These are phyloP conservation scores for Trinorchestia longiramus DNA, from an alignment of 1,140 invertebrate species.

Conservation along the genomic window DNA sequence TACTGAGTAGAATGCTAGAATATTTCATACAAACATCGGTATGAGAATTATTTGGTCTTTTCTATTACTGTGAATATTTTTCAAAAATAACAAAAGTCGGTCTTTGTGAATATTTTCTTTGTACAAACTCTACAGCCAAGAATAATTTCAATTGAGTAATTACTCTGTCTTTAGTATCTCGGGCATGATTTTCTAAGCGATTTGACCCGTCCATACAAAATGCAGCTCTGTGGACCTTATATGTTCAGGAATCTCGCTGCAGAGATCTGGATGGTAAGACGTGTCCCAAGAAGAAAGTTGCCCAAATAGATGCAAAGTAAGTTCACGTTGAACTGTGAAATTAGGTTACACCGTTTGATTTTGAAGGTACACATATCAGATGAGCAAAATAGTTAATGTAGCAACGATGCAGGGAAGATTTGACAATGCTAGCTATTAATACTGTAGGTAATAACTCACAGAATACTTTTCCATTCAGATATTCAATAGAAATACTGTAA, in stretches of 20 bases:
- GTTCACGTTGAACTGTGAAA: too few species aligned
- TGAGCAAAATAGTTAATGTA: too few species aligned
- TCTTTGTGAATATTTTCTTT: neutral
- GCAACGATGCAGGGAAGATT: too few species aligned
- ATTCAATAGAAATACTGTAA: too few species aligned
- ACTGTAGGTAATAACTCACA: too few species aligned
- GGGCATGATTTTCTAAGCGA: neutral
- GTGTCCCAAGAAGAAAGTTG: neutral
- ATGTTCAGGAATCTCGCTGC: neutral
- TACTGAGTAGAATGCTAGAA: neutral
- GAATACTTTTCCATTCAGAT: too few species aligned
- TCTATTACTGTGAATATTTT: neutral
- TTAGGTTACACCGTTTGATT: too few species aligned
- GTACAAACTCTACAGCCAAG: neutral
- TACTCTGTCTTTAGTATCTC: neutral
- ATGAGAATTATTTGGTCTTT: neutral
- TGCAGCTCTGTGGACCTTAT: neutral
- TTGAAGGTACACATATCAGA: too few species aligned
- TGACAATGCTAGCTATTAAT: too few species aligned
- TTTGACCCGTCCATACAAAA: neutral
- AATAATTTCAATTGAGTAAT: neutral
- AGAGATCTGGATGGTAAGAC: neutral
- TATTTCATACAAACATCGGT: neutral
- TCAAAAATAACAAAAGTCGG: neutral
- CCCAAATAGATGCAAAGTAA: neutral